These are phyloP conservation scores for Chrysina gloriosa DNA, from an alignment of 2,888 invertebrate species.

Conservation along the genomic window DNA sequence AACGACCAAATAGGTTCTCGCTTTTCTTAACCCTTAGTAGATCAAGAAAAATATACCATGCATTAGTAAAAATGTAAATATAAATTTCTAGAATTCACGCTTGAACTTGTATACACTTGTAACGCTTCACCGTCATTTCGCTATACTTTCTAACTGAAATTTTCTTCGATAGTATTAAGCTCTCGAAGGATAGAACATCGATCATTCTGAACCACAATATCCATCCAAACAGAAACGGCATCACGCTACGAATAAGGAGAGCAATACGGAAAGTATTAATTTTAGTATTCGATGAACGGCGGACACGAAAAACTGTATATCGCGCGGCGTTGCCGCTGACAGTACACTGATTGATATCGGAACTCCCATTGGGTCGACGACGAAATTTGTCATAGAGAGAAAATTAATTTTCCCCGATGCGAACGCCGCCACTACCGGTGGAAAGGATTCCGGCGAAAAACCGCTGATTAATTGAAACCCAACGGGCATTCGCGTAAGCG, in stretches of 20 bases:
- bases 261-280: conserved; percentile 29
- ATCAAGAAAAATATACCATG: too few relatives aligned
- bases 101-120: too few relatives aligned
- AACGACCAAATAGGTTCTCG: too few relatives aligned
- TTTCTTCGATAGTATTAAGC: conserved; percentile 21
- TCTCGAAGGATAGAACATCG: conserved; percentile 21
- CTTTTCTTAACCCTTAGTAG: too few relatives aligned
- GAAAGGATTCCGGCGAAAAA: conserved; percentile 28
- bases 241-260: not conserved
- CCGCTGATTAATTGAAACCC: conserved; percentile 36
- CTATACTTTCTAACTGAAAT: too few relatives aligned
- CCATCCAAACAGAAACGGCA: not conserved
- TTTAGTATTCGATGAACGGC: conserved; percentile 29
- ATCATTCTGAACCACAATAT: conserved; percentile 15
- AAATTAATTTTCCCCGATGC: conserved; percentile 33
- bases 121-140: too few relatives aligned
- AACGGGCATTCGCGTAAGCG: conserved; percentile 13
- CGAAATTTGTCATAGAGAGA: conserved; percentile 24
- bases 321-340: conserved; percentile 33
- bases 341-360: conserved; percentile 39
- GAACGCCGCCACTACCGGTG: conserved; percentile 10
- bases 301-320: conserved; percentile 33
- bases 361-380: conserved; percentile 24
- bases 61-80: too few relatives aligned
- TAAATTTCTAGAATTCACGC: too few relatives aligned